Conservation (phyloP, 2,113 vertebrate genomes). For the Chaetops frenatus region DNA sequence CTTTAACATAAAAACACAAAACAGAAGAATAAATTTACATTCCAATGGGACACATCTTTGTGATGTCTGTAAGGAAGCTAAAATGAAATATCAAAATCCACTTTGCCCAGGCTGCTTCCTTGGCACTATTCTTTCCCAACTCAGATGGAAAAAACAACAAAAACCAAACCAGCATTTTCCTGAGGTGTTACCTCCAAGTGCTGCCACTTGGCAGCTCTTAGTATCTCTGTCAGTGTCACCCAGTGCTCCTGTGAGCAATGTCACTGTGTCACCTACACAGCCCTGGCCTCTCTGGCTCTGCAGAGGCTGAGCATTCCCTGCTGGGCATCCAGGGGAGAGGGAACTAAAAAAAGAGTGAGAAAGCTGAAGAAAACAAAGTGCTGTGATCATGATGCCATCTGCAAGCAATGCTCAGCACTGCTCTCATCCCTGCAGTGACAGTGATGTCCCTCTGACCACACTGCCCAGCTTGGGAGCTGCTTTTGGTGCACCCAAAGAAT, state of each 20-base stretch:
- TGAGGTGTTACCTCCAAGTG: not conserved
- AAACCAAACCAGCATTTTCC: not conserved
- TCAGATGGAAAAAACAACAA: not conserved
- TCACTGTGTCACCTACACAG: not conserved
- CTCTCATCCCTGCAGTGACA: not conserved
- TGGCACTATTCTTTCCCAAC: not conserved
- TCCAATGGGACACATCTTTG: not conserved
- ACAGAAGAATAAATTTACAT: not conserved
- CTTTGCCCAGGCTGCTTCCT: not conserved
- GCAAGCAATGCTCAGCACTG: not conserved
- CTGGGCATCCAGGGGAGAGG: not conserved
- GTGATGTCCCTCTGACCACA: not conserved
- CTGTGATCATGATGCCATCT: not conserved
- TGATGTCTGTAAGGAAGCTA: not conserved
- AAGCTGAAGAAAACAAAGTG: not conserved
- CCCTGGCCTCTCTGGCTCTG: not conserved
- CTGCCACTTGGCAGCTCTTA: constrained; percentile 5
- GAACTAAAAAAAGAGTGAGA: not conserved
- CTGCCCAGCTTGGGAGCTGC: not conserved
- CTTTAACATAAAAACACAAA: not conserved
- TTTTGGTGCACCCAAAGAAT: not conserved
- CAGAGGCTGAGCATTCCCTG: not conserved
- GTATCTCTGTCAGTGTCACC: not conserved
- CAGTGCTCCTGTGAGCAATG: not conserved
- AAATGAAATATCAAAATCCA: not conserved